These are phyloP conservation scores for Sesia bembeciformis DNA, from an alignment of 2,888 invertebrate genomes.

Conservation along the genomic window DNA sequence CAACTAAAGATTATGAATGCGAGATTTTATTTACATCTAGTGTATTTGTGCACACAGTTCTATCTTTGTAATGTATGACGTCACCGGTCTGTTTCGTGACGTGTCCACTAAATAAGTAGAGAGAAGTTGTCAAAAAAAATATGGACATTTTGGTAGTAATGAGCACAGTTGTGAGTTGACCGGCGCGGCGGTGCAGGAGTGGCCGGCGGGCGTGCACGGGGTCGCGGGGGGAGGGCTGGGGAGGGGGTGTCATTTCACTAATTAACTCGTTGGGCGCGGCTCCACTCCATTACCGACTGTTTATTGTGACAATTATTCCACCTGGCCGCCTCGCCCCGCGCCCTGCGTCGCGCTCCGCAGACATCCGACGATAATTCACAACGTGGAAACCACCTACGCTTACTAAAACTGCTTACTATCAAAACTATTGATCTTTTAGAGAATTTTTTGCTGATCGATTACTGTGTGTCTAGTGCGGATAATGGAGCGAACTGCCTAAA, in stretches of 20 bases:
- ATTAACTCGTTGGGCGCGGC: constrained; percentile 48
- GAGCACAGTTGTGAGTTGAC: constrained; percentile 11
- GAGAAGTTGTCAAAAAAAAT: too few relatives aligned
- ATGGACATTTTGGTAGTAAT: not conserved
- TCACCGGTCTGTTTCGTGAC: too few relatives aligned
- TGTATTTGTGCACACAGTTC: too few relatives aligned
- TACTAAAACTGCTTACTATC: too few relatives aligned
- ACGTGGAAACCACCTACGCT: too few relatives aligned
- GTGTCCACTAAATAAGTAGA: not conserved
- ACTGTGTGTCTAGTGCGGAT: too few relatives aligned
- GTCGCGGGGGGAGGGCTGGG: constrained; percentile 7
- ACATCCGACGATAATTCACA: too few relatives aligned
- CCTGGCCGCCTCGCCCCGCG: constrained; percentile 13
- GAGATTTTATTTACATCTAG: too few relatives aligned
- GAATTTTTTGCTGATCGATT: not conserved
- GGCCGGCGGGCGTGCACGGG: constrained; percentile 7
- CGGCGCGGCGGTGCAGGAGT: constrained; percentile 8
- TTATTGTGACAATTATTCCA: constrained; percentile 63
- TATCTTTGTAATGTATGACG: too few relatives aligned
- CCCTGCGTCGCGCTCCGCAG: constrained; percentile 1
- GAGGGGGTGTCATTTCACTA: constrained; percentile 42
- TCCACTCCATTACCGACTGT: constrained; percentile 60
- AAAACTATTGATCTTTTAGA: not conserved
- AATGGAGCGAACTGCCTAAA: too few relatives aligned
- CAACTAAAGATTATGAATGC: too few relatives aligned